Evolutionary conservation across 2,797 vertebrate species (phyloP).

Genomic region (Sebastiscus tertius): DNA sequence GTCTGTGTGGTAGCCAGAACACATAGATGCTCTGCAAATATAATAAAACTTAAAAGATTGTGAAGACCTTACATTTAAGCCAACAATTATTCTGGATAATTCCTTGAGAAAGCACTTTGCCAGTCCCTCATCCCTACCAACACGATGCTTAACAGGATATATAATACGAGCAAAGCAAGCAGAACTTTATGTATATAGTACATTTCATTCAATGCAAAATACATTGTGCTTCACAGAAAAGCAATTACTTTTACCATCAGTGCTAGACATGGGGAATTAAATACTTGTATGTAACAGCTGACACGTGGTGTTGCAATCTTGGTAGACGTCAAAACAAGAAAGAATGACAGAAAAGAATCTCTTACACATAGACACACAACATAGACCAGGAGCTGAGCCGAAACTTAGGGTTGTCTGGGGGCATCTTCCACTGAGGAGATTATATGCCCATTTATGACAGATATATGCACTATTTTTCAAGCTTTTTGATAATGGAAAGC

Average conservation of each 20-base stretch:
- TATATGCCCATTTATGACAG: too few relatives aligned
- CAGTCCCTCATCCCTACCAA: conserved; percentile 7
- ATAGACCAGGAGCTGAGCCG: not conserved
- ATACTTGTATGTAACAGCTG: not conserved
- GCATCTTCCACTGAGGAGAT: too few relatives aligned
- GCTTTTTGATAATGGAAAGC: too few relatives aligned
- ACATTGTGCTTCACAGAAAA: not conserved
- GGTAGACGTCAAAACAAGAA: not conserved
- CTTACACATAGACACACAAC: not conserved
- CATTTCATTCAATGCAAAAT: not conserved
- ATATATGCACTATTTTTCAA: not conserved
- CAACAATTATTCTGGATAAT: conserved; percentile 37
- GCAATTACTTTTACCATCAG: not conserved
- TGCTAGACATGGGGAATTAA: not conserved
- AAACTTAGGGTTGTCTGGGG: too few relatives aligned
- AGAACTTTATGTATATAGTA: not conserved
- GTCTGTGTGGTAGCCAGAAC: conserved; percentile 40
- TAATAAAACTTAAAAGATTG: conserved; percentile 24
- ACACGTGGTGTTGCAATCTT: not conserved
- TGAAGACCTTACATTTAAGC: conserved; percentile 23
- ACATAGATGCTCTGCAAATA: conserved; percentile 27
- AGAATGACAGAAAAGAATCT: not conserved
- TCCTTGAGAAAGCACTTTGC: conserved; percentile 33
- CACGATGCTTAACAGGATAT: not conserved
- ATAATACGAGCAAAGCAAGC: not conserved